Percentiles rank a stretch among this genome's conserved stretches.
Evolutionary conservation across 2,113 vertebrate genomes (phyloP).

Genomic region (Anarrhichthys ocellatus): DNA sequence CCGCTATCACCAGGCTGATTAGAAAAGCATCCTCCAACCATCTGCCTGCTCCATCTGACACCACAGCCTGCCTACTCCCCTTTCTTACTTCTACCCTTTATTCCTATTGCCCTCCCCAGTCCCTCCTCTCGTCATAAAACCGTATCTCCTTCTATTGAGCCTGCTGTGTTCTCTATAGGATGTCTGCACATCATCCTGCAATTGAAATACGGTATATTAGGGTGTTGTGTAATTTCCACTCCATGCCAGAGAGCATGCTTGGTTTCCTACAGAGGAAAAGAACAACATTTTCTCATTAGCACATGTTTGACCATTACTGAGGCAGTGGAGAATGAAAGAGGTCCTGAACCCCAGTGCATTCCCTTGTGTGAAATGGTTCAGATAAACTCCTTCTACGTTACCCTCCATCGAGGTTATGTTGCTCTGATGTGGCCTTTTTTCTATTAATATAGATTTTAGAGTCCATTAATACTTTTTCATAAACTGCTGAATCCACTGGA

Average conservation of each 20-base stretch:
- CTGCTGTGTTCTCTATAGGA: slow-evolving; percentile 11
- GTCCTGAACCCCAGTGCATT: slow-evolving; percentile 33
- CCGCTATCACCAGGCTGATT: slow-evolving; percentile 62
- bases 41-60: slow-evolving; percentile 77
- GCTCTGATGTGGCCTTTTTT: slow-evolving; percentile 30
- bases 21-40: slow-evolving; percentile 66
- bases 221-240: slow-evolving; percentile 23
- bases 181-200: slow-evolving; percentile 22
- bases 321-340: slow-evolving; percentile 67
- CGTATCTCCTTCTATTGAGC: slow-evolving; percentile 8
- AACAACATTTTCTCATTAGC: slow-evolving; percentile 63
- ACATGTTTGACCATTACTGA: slow-evolving; percentile 61
- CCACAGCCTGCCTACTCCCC: slow-evolving; percentile 45
- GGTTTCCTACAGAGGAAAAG: slow-evolving; percentile 42
- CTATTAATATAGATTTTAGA: background rate
- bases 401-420: slow-evolving; percentile 18
- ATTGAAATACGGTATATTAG: slow-evolving; percentile 36
- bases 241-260: slow-evolving; percentile 24
- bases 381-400: slow-evolving; percentile 26
- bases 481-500: background rate
- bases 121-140: slow-evolving; percentile 7
- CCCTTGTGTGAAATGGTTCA: slow-evolving; percentile 45
- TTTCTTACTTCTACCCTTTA: slow-evolving; percentile 25
- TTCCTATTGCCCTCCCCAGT: slow-evolving; percentile 15
- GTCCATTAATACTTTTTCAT: slow-evolving; percentile 18